Base-by-base conservation (phyloP, 2,888 invertebrate genomes). In the Unio delphinus region DNA sequence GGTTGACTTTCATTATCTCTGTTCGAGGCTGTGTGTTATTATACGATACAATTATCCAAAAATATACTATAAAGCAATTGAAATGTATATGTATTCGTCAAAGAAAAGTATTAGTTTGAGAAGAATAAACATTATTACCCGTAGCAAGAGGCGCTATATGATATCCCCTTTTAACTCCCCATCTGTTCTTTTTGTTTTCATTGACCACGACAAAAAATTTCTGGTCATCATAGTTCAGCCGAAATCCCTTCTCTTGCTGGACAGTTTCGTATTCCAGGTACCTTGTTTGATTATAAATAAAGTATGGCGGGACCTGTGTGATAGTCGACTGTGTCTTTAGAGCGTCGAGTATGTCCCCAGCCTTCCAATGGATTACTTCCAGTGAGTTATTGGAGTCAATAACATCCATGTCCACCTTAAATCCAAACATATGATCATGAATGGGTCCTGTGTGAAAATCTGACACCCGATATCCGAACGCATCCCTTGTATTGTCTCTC, bases 371-470 rank as follows among this genome's bases (percentile, higher is more conserved):
- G 20, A 81, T 67, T 0, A 80, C 45, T 61, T 81, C 73, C 66
- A 83, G 79, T 18, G 76, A 70, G 62, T 83, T 83, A 8, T 78
- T 71, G 20, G 72, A 67, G 58, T 75, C 79, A 6, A 78, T 70
- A 7, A 83, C 72, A 55, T 83, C 83, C 62, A 83, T 71, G 59
- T 83, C 83, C 5, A 82, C 83, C 66, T 82, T 82, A 57, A 80
- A 81, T 15, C 78, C 80, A 58, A 83, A 83, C 64, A 78, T 78
- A 67, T 83, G 83, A 65, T 81, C 81, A 61, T 83, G 83, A 15
- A 83, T 73, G 18, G 78, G 77, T 1, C 83, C 83, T 4, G 79
- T 76, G 18, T 69, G 69, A 64, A 69, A 75, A 18, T 76, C 73
- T 3, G 70, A 59, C 18, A 83, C 64, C 60, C 77, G 70, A 68